These are phyloP conservation scores for Hyaena hyaena DNA, from an alignment of 2,113 vertebrate genomes.

Conservation along the genomic window DNA sequence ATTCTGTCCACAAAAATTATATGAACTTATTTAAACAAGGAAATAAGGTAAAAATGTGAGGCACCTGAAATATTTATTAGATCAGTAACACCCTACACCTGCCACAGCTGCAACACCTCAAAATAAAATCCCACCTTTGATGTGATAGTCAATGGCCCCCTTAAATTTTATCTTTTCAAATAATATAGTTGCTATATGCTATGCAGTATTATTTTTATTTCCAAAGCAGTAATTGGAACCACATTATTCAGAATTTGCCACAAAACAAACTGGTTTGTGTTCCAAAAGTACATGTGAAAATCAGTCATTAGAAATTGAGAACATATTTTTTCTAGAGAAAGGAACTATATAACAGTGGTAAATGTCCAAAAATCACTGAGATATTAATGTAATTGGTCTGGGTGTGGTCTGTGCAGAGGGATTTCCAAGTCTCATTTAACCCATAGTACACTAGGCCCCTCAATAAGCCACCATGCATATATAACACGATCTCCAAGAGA, in stretches of 20 bases:
- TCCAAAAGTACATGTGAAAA: slow-evolving; percentile 43
- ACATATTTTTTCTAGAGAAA: slow-evolving; percentile 26
- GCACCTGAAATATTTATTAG: neutral
- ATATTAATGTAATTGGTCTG: neutral
- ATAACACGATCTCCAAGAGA: neutral
- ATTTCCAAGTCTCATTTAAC: neutral
- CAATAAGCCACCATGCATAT: neutral
- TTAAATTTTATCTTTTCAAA: slow-evolving; percentile 23
- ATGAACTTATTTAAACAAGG: neutral
- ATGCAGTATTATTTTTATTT: neutral
- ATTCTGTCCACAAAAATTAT: neutral
- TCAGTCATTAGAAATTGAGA: slow-evolving; percentile 19
- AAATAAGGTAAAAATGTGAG: neutral
- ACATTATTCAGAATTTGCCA: slow-evolving; percentile 28
- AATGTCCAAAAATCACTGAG: neutral
- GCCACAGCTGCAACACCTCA: neutral
- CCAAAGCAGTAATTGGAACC: slow-evolving; percentile 11
- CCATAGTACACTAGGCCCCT: neutral
- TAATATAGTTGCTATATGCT: neutral
- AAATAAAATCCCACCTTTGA: neutral
- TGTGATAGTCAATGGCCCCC: neutral
- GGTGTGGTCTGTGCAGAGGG: neutral
- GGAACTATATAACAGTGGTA: neutral
- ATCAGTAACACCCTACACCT: neutral
- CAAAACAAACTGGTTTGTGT: neutral